Percentiles rank a stretch among this genome's conserved stretches.
phyloP scores from a whole-genome alignment of 1,140 invertebrate genomes.

The Melanaphis sacchari region DNA sequence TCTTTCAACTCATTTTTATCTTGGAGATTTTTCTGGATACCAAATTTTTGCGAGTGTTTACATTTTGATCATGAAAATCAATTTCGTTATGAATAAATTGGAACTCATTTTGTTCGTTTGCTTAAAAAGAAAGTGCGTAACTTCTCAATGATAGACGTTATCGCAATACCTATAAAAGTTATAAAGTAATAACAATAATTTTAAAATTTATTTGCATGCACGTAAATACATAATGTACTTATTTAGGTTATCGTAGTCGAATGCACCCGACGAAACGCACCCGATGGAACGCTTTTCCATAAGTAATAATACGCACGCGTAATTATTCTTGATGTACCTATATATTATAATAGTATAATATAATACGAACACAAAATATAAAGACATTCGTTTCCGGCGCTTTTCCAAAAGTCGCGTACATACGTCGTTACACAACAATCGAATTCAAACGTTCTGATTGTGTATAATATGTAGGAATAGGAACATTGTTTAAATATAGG shows the following conservation, averaged over 20 bases:
- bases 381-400: conserved; percentile 14
- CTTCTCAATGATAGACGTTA: not conserved
- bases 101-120: not conserved
- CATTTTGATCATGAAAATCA: not conserved
- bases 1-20: not conserved
- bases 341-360: not conserved
- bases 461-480: not conserved
- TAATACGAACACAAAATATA: not conserved
- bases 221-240: not conserved
- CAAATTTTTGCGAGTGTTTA: not conserved
- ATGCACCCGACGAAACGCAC: not conserved
- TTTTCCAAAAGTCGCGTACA: not conserved
- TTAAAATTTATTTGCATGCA: not conserved
- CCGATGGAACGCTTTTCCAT: not conserved
- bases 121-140: not conserved
- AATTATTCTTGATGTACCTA: not conserved
- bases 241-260: not conserved
- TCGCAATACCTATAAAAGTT: not conserved
- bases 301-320: not conserved
- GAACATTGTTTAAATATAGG: not conserved
- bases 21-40: not conserved
- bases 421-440: conserved; percentile 11
- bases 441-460: conserved; percentile 4
- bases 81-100: not conserved
- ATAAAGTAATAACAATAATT: not conserved